Evolutionary conservation across 2,797 vertebrate species (phyloP).

Genomic region (Acridotheres tristis): DNA sequence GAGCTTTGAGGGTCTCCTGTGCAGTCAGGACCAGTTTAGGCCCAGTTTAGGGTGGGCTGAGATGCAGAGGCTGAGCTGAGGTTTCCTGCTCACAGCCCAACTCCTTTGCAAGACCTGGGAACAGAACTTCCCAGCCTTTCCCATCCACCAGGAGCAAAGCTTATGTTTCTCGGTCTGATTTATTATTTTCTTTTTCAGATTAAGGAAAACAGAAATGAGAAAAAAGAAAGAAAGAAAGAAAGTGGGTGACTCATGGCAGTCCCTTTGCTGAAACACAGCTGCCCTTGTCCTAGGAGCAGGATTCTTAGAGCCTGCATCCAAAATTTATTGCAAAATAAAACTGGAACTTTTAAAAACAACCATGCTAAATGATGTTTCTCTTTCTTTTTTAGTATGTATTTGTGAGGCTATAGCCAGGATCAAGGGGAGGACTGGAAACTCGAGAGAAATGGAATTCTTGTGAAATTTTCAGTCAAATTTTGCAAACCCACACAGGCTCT

Average conservation of each 20-base stretch:
- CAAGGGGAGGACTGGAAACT: not conserved
- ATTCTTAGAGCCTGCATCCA: conserved; percentile 6
- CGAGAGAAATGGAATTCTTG: not conserved
- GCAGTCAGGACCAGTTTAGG: not conserved
- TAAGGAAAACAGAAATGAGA: conserved; percentile 27
- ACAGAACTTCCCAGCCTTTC: conserved; percentile 1
- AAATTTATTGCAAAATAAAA: conserved; percentile 57
- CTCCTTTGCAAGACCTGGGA: conserved; percentile 25
- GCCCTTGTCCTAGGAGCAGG: conserved; percentile 16
- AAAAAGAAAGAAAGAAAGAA: not conserved
- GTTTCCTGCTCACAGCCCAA: not conserved
- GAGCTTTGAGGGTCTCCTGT: not conserved
- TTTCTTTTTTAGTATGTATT: not conserved
- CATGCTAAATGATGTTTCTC: not conserved
- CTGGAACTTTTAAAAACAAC: conserved; percentile 19
- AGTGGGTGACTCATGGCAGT: conserved; percentile 28
- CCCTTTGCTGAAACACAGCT: conserved; percentile 44
- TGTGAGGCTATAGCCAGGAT: not conserved
- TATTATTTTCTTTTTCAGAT: conserved; percentile 53
- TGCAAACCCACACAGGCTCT: not conserved
- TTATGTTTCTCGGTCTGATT: not conserved
- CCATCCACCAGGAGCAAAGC: conserved; percentile 28
- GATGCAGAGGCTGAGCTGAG: not conserved
- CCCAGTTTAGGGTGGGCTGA: not conserved
- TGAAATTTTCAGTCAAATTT: conserved; percentile 2